Base-by-base conservation (phyloP, 2,888 invertebrate species). In the Metellina segmentata region DNA sequence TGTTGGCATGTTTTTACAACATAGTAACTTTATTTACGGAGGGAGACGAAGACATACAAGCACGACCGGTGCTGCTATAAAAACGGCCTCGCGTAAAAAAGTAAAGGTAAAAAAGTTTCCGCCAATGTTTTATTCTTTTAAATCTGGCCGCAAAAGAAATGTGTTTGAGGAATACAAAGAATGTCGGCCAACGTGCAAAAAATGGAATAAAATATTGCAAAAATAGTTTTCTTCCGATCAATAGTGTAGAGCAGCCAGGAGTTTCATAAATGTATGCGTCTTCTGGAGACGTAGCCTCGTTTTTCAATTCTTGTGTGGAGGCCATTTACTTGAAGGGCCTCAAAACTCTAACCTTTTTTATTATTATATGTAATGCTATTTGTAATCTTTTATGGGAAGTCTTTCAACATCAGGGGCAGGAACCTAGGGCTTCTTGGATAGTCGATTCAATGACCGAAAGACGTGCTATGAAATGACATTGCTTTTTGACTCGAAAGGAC, bases 161-260 rank as follows among this genome's bases (percentile, higher is more conserved):
- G 87, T 85, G 81, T 74, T 79, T 78, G 16, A 81, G 70, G 74
- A 86, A 81, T 74, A 86, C 85, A 90, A 90, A 90, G 69, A 85
- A 82, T 34, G 48, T 69, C 75, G 20, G 75, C 49, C 86, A 82
- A 82, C 77, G 81, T 87, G 81, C 81, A 71, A 87, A 87, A 86
- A 91, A 82, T 75, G 77, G 77, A 90, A 90, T 86, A 91, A 91
- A 91, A 91, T 87, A 91, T 82, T 70, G 48, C 82, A 82, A 82
- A 91, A 91, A 83, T 34, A 53, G 81, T 71, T 71, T 87, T 81
- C 69, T 6, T 5, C 7, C 85, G 90, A 90, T 90, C 85, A 90
- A 90, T 90, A 90, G 85, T n/a, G 19, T 48, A 82, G 69, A 70
- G 69, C 19, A 61, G 48, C 85, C 79, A 70, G 52, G 74, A 74